Conservation (phyloP, 2,888 invertebrate genomes). For the Herminia tarsipennalis region DNA sequence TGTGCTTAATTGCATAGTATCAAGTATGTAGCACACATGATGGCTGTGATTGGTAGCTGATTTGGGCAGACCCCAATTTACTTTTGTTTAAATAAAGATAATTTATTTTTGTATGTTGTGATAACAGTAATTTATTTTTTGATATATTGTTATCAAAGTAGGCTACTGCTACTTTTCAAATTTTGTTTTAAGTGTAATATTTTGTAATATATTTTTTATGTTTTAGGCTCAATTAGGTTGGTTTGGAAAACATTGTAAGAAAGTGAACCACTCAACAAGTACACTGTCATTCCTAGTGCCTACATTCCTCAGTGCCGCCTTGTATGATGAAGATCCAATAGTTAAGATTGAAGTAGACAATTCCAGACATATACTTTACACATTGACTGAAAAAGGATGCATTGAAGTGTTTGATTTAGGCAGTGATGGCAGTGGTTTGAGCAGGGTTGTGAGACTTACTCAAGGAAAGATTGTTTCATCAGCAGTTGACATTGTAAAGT, state of each 20-base stretch:
- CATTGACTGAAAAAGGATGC: conserved; percentile 95
- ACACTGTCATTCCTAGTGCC: conserved; percentile 95
- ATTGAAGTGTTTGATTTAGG: conserved; percentile 97
- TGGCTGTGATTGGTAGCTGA: too few species aligned
- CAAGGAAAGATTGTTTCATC: conserved; percentile 91
- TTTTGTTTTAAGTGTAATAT: too few species aligned
- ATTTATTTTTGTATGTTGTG: too few species aligned
- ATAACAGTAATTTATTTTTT: too few species aligned
- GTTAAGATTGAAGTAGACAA: conserved; percentile 95
- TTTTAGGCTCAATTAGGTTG: conserved; percentile 93
- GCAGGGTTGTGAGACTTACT: conserved; percentile 89
- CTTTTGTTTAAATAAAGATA: too few species aligned
- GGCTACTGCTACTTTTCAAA: too few species aligned
- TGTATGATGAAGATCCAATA: conserved; percentile 95
- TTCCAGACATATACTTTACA: conserved; percentile 94
- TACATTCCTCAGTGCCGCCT: conserved; percentile 94
- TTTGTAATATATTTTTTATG: conserved; percentile 4
- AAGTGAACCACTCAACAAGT: conserved; percentile 97
- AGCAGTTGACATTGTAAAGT: conserved; percentile 94
- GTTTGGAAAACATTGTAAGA: conserved; percentile 98
- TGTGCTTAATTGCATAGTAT: too few species aligned
- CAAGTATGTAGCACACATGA: too few species aligned
- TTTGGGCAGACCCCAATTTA: too few species aligned
- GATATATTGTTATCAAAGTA: too few species aligned
- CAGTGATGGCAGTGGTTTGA: conserved; percentile 89